Base-by-base conservation (phyloP, 2,888 invertebrate genomes). In the Ennomos quercinarius region DNA sequence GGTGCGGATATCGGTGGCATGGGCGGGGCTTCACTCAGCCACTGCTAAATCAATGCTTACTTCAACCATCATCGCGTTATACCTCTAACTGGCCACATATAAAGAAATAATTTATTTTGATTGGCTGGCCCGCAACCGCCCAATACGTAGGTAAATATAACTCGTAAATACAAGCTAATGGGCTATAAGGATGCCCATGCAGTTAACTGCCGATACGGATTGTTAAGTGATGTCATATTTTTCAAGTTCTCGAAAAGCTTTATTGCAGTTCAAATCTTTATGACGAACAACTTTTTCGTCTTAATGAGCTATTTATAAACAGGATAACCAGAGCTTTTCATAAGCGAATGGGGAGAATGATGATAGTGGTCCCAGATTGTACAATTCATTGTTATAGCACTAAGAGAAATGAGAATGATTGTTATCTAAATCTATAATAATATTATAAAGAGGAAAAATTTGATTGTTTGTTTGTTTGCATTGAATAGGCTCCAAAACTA, bases 71-170 rank as follows among this genome's bases (percentile, higher is more conserved):
- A 55, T 59, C 53, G 48, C 45, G 47, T 44, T 57, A 45, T 35
- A 45, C 57, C 53, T 76, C 76, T 80, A 77, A 78, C 76, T 74
- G 72, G 70, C 72, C 75, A 76, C 53, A 59, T 81, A 76, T 77
- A 82, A 79, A 75, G 74, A 72, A 76, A 84, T 86, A 84, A 84
- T 83, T 84, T 77, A 81, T 76, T 72, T 75, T 75, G 80, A 87
- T 84, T 80, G 80, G 75, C 63, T 70, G 73, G 67, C 68, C 71
- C 73, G 70, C 73, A 69, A 70, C 61, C 66, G 58, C 60, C 52
- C 62, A 61, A 71, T 70, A 68, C 66, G 70, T 64, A 63, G 49
- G 62, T 61, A 47, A 62, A 43, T 48, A 51, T 53, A 64, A 60
- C 64, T 74, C 70, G 64, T 75, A 74, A 76, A 76, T 71, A 64